Percentiles rank a stretch among this genome's conserved stretches.
phyloP scores from a whole-genome alignment of 2,797 vertebrate species.

The Phataginus tetradactyla region DNA sequence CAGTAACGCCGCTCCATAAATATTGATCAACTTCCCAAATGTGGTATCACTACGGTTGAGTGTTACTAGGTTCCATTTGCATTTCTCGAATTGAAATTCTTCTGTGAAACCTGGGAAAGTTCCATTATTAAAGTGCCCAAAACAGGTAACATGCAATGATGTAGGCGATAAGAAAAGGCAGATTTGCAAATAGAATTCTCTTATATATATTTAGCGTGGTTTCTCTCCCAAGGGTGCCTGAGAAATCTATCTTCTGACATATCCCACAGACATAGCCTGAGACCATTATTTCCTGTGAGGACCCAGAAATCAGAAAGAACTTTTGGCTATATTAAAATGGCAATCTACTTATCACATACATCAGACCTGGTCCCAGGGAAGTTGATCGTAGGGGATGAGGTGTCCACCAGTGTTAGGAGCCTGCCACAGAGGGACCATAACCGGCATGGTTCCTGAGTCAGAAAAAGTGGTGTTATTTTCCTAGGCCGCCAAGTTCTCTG shows the following conservation, averaged over 20 bases:
- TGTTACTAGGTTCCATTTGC: neutral
- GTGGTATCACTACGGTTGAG: neutral
- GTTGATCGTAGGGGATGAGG: fast-evolving
- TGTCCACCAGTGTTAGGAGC: too few relatives aligned
- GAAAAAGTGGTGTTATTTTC: neutral
- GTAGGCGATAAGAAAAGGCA: neutral
- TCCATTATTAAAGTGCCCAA: neutral
- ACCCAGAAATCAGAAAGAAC: neutral
- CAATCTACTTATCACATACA: fast-evolving
- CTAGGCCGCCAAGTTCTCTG: fast-evolving
- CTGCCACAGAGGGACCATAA: too few relatives aligned
- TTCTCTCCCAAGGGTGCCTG: neutral
- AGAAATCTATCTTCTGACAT: too few relatives aligned
- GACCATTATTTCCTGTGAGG: neutral
- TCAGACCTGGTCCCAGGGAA: neutral
- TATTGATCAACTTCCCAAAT: slow-evolving; percentile 43
- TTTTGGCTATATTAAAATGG: neutral
- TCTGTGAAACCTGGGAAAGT: neutral
- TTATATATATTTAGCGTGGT: fast-evolving
- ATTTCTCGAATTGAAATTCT: neutral
- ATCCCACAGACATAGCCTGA: neutral
- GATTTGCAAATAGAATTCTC: neutral
- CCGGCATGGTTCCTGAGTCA: fast-evolving
- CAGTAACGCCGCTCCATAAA: slow-evolving; percentile 22
- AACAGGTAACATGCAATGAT: neutral